These are phyloP conservation scores for Halocynthia aurantium DNA, from an alignment of 23 tunicate genomes.

Conservation along the genomic window DNA sequence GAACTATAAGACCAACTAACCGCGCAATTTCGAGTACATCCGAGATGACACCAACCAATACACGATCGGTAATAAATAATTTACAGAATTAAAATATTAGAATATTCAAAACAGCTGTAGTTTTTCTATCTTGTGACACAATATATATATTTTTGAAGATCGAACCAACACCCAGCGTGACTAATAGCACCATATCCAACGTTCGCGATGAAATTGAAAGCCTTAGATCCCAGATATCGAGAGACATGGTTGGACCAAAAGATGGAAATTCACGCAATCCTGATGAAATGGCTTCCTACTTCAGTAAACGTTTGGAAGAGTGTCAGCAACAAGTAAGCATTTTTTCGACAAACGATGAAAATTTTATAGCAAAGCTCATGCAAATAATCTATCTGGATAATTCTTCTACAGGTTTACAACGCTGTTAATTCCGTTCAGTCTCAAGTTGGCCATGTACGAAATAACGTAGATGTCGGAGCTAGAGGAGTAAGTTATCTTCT, in stretches of 20 bases:
- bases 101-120: not conserved
- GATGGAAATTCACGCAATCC: conserved; percentile 43
- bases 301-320: conserved; percentile 77
- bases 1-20: conserved; percentile 88
- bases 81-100: not conserved
- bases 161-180: conserved; percentile 15
- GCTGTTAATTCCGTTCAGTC: conserved; percentile 82
- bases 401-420: conserved; percentile 45
- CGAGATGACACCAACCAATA: conserved; percentile 72
- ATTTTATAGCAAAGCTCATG: not conserved
- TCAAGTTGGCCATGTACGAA: conserved; percentile 60
- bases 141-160: conserved; percentile 10
- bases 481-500: not conserved
- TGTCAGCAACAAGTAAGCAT: conserved; percentile 85
- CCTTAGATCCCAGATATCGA: conserved; percentile 64
- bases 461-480: not conserved
- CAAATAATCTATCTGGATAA: not conserved
- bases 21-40: conserved; percentile 83
- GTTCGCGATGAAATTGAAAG: conserved; percentile 86
- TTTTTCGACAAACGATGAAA: not conserved
- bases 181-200: conserved; percentile 48
- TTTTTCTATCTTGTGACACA: not conserved
- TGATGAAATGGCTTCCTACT: conserved; percentile 88
- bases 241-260: conserved; percentile 42
- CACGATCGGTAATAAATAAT: conserved; percentile 39